Percentiles rank a stretch among this genome's conserved stretches.
phyloP scores from a whole-genome alignment of 2,797 vertebrate species.

The Acropternis orthonyx region DNA sequence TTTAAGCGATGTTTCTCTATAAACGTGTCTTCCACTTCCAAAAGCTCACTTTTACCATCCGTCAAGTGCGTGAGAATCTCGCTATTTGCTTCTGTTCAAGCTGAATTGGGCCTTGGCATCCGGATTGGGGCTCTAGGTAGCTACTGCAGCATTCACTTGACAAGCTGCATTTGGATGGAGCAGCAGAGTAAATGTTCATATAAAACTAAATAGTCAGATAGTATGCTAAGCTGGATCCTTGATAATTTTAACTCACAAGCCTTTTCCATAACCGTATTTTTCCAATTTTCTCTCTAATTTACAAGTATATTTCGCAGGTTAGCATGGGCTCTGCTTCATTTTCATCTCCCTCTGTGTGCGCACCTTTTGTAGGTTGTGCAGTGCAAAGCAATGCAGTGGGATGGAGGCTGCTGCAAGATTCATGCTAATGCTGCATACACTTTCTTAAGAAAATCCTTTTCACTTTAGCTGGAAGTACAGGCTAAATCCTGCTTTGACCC shows the following conservation, averaged over 20 bases:
- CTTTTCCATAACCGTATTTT: not conserved
- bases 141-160: not conserved
- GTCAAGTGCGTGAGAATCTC: rapidly evolving
- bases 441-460: not conserved
- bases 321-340: rapidly evolving
- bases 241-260: not conserved
- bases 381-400: not conserved
- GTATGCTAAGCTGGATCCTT: not conserved
- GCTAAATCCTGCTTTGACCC: not conserved
- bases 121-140: rapidly evolving
- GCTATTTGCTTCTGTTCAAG: rapidly evolving
- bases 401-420: not conserved
- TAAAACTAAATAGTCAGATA: not conserved
- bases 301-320: not conserved
- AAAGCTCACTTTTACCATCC: not conserved
- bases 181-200: rapidly evolving
- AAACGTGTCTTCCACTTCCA: not conserved
- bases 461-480: not conserved
- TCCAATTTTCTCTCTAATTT: not conserved
- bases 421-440: rapidly evolving
- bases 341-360: rapidly evolving
- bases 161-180: not conserved
- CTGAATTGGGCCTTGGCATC: not conserved
- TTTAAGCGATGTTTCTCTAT: not conserved
- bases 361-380: not conserved